Base-by-base conservation (phyloP, 1,140 invertebrate genomes). In the Subanguina moxae region DNA sequence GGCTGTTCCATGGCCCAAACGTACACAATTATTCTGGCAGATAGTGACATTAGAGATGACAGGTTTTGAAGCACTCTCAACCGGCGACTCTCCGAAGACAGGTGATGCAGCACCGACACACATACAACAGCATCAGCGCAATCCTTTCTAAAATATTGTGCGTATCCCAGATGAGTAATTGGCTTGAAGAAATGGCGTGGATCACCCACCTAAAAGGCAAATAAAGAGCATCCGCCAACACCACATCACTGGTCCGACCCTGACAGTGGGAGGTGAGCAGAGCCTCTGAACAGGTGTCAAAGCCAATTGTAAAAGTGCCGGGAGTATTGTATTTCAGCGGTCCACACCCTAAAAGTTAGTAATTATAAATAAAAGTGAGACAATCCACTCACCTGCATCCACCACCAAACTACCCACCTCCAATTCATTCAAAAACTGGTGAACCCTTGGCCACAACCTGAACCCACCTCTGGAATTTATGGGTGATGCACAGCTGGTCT, bases 51-150 rank as follows among this genome's bases (percentile, higher is more conserved):
- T 65, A 75, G 32, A 58, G 64, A 48, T 57, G 76, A 23, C 61
- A 78, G 46, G 17, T 57, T 57, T 17, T 23, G 11, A 17, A 72
- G 15, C 15, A 30, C 65, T 68, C 42, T n/a, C 46, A 46, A 28
- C 3, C 71, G 71, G 32, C 72, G 64, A n/a, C 58, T 48, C 25
- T 21, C 28, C 38, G 62, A 70, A 57, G 57, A 73, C 58, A 66
- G 66, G 64, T 74, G 72, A 57, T 76, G 73, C 0, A 74, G 30
- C 1, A 74, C 58, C 7, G 71, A 73, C 11, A 72, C 58, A 32
- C 15, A 74, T 13, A 72, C 27, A 23, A 46, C 52, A 25, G 68
- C 68, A 45, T 76, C 72, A 3, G 59, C 63, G 46, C 68, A 70
- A 23, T 74, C 71, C 21, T 67, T 67, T 66, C 68, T 74, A 46